phyloP scores from a whole-genome alignment of 2,888 invertebrate genomes.

The Scaptomyza reducta region DNA sequence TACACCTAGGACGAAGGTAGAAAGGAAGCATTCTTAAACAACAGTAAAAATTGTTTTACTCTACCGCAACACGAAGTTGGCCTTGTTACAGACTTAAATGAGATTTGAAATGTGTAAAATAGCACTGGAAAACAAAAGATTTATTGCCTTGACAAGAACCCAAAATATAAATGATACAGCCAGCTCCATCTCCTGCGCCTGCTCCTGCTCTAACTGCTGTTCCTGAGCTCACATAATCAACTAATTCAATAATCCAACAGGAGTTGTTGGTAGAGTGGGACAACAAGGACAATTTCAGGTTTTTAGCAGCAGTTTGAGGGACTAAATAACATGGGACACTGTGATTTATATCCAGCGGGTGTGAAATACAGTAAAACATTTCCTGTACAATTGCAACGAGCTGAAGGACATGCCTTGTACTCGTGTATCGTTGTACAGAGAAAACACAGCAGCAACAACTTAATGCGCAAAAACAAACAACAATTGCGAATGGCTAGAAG shows the following conservation, averaged over 20 bases:
- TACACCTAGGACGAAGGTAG: not conserved
- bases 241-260: slow-evolving; percentile 76
- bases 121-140: slow-evolving; percentile 56
- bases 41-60: slow-evolving; percentile 37
- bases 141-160: slow-evolving; percentile 54
- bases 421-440: slow-evolving; percentile 41
- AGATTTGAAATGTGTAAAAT: slow-evolving; percentile 60
- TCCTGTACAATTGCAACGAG: slow-evolving; percentile 44
- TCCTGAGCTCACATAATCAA: slow-evolving; percentile 58
- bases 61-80: slow-evolving; percentile 62
- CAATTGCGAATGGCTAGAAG: slow-evolving; percentile 43
- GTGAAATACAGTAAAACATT: slow-evolving; percentile 68
- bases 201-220: not conserved
- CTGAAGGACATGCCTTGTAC: slow-evolving; percentile 37
- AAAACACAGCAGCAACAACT: slow-evolving; percentile 54
- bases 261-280: slow-evolving; percentile 6
- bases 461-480: slow-evolving; percentile 72
- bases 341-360: slow-evolving; percentile 75
- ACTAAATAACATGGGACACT: slow-evolving; percentile 53
- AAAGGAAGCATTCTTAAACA: not conserved
- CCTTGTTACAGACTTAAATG: slow-evolving; percentile 67
- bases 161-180: slow-evolving; percentile 48
- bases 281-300: slow-evolving; percentile 17
- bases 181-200: slow-evolving; percentile 8
- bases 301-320: slow-evolving; percentile 18